Base-by-base conservation (phyloP, 2,888 invertebrate genomes). In the Fragum whitleyi region DNA sequence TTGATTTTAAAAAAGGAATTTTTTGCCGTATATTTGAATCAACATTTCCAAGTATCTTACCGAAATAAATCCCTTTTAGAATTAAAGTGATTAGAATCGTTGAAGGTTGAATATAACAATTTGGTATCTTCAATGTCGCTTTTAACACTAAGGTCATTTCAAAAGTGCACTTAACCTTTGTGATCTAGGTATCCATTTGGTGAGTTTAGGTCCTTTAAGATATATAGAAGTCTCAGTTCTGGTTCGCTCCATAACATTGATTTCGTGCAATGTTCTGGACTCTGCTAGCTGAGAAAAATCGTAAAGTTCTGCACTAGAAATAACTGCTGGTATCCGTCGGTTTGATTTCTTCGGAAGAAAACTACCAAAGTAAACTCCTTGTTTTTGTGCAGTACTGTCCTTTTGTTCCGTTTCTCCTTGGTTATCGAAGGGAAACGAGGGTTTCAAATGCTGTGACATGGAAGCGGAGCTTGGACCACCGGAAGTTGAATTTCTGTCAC, bases 231-330 rank as follows among this genome's bases (percentile, higher is more conserved):
- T 51, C 32, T 83, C 83, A 6, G 77, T 79, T 55, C 74, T 77
- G 47, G 62, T 72, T n/a, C 79, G 68, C 74, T 83, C 75, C 5
- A 72, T 26, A 19, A 32, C 16, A 36, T 67, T 83, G 11, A 55
- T 29, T 23, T 77, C 77, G 19, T 71, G n/a, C 11, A 59, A 67
- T 16, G 61, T 32, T 53, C 72, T 53, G 3, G 61, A 42, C 42
- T 83, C 72, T 1, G 67, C 72, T 1, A 79, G 47, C 53, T 79
- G 74, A 29, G 83, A 80, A 65, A 83, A 79, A 61, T 83, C 83
- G 67, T 77, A 83, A 1, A 83, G 9, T 47, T 80, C 83, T 0
- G 83, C 83, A 61, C 77, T 83, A 7, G 79, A 72, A 6, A 83
- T 77, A 36, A 62, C 55, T 2, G 72, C 77, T n/a, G 79, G 79